Evolutionary conservation across 2,113 vertebrate species (phyloP).

Genomic region (Myodes glareolus): DNA sequence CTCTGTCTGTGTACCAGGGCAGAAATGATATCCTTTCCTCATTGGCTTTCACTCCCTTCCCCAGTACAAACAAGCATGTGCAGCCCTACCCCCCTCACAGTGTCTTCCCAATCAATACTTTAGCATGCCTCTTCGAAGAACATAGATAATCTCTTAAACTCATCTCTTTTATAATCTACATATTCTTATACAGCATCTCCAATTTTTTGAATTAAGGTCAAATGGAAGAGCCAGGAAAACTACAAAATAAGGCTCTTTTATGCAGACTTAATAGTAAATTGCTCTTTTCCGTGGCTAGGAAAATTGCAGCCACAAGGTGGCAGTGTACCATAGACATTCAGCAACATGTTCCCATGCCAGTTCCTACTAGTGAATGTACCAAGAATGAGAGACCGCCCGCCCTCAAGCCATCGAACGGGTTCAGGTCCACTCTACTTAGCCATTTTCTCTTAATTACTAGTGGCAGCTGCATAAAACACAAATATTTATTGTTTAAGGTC

Average conservation of each 20-base stretch:
- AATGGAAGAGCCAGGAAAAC: background rate
- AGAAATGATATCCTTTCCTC: background rate
- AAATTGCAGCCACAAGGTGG: conserved; percentile 78
- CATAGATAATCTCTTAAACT: background rate
- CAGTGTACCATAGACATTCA: conserved; percentile 69
- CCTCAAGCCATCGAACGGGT: background rate
- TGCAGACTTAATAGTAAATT: background rate
- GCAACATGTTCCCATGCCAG: background rate
- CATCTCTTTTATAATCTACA: background rate
- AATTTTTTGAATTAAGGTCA: conserved; percentile 13
- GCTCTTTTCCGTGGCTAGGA: conserved; percentile 6
- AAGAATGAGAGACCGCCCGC: background rate
- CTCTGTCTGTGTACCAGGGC: background rate
- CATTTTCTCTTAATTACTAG: conserved; percentile 71
- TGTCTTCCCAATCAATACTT: background rate
- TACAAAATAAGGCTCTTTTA: background rate
- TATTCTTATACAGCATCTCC: background rate
- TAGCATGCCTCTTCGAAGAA: background rate
- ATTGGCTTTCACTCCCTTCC: background rate
- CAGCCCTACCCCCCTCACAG: background rate
- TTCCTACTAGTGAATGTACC: background rate
- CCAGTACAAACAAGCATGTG: background rate
- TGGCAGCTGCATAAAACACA: conserved; percentile 60
- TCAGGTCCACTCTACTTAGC: conserved; percentile 49
- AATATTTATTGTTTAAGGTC: conserved; percentile 67